phyloP scores from a whole-genome alignment of 2,888 invertebrate species.

The Chouioia cunea region DNA sequence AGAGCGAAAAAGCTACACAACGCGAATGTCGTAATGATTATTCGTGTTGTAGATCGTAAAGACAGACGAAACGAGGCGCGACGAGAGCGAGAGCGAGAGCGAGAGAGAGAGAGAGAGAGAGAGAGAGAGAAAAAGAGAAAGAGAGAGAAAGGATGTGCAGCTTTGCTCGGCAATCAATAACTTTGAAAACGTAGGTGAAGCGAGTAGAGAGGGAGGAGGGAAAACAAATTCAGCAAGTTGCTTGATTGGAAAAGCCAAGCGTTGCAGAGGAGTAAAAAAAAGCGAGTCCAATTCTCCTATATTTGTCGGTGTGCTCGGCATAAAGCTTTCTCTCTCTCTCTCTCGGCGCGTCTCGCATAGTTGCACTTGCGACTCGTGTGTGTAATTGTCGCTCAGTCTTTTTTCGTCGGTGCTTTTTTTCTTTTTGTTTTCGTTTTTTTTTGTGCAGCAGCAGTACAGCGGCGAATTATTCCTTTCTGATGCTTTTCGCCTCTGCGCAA shows the following conservation, averaged over 20 bases:
- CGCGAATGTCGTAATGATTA: too few relatives aligned
- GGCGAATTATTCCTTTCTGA: conserved; percentile 48
- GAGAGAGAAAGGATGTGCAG: conserved; percentile 22
- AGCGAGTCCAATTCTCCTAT: conserved; percentile 29
- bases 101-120: conserved; percentile 20
- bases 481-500: too few relatives aligned
- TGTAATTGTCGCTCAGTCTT: too few relatives aligned
- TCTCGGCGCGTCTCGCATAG: conserved; percentile 65
- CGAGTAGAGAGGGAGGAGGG: conserved; percentile 49
- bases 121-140: conserved; percentile 44
- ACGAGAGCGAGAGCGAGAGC: conserved; percentile 26
- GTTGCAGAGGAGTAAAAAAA: conserved; percentile 33
- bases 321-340: conserved; percentile 20
- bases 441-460: conserved; percentile 57
- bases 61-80: conserved; percentile 41
- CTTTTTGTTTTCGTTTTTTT: conserved; percentile 54
- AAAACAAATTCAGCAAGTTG: conserved; percentile 62
- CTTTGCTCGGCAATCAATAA: conserved; percentile 55
- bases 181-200: conserved; percentile 52
- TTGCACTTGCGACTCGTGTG: conserved; percentile 54
- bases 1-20: too few relatives aligned
- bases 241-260: conserved; percentile 57
- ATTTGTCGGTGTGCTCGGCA: conserved; percentile 29
- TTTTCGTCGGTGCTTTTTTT: too few relatives aligned
- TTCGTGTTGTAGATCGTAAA: too few relatives aligned